Conservation (phyloP, 1,140 invertebrate genomes). For the Paraescarpia echinospica region DNA sequence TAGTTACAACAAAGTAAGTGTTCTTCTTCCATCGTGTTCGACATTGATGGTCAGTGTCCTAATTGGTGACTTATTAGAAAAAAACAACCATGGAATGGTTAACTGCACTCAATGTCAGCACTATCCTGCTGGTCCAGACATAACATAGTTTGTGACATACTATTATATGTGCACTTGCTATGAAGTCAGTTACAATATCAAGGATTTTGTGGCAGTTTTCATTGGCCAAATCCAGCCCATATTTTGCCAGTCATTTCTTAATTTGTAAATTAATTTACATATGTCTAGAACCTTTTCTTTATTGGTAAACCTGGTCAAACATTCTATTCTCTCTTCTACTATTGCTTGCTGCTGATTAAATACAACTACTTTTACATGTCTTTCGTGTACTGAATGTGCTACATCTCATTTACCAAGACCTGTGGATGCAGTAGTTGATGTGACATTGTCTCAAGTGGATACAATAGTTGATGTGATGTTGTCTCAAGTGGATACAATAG, state of each 20-base stretch:
- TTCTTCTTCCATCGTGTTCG: background rate
- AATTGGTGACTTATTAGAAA: background rate
- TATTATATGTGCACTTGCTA: no score
- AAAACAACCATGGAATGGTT: background rate
- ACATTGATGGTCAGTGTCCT: background rate
- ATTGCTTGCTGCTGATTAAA: background rate
- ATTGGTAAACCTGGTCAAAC: background rate
- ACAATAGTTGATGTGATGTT: no score
- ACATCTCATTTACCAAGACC: no score
- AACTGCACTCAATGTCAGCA: background rate
- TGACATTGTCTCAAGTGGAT: no score
- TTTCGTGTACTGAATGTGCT: no score
- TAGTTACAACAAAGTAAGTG: slow-evolving; percentile 89
- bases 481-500: no score
- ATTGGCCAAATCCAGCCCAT: background rate
- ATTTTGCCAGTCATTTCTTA: background rate
- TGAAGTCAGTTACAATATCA: background rate
- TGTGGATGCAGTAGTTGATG: no score
- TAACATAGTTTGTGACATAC: no score
- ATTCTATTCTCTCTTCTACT: background rate
- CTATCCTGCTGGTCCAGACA: background rate
- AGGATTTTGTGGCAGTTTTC: no score
- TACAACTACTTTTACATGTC: no score
- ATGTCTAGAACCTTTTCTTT: background rate
- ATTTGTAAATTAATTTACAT: background rate